These are phyloP conservation scores for Drosophila recens DNA, from an alignment of 2,888 invertebrate species.

Conservation along the genomic window DNA sequence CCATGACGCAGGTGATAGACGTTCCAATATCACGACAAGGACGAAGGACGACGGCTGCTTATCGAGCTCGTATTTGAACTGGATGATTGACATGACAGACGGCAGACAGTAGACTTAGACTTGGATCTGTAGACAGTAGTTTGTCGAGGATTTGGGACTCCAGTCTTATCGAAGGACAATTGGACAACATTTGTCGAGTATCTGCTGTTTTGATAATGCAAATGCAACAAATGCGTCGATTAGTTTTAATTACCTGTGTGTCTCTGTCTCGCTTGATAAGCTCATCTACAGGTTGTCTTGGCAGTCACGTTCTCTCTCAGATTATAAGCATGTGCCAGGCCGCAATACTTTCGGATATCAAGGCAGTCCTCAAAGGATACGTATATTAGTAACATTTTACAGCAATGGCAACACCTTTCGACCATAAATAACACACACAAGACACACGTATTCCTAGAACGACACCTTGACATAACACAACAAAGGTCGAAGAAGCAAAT, in stretches of 20 bases:
- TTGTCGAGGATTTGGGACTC: slow-evolving; percentile 18
- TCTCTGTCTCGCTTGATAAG: slow-evolving; percentile 37
- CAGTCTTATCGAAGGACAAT: slow-evolving; percentile 7
- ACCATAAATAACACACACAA: slow-evolving; percentile 60
- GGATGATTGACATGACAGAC: slow-evolving; percentile 56
- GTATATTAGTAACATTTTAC: slow-evolving; percentile 35
- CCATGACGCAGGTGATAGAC: slow-evolving; percentile 73
- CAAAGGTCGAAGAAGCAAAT: slow-evolving; percentile 42
- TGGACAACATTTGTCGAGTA: slow-evolving; percentile 24
- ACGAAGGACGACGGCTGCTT: slow-evolving; percentile 60
- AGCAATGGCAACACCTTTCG: slow-evolving; percentile 64
- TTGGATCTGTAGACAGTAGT: slow-evolving; percentile 36
- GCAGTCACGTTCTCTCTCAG: slow-evolving; percentile 30
- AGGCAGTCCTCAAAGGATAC: slow-evolving; percentile 4
- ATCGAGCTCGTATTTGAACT: slow-evolving; percentile 63
- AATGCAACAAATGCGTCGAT: slow-evolving; percentile 33
- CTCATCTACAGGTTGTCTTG: slow-evolving; percentile 33
- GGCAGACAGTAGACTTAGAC: slow-evolving; percentile 14
- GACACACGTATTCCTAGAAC: slow-evolving; percentile 57
- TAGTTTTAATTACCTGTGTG: slow-evolving; percentile 43
- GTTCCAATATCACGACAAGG: slow-evolving; percentile 27
- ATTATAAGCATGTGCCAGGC: slow-evolving; percentile 18
- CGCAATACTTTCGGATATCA: slow-evolving; percentile 1
- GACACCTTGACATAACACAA: slow-evolving; percentile 40
- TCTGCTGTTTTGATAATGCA: slow-evolving; percentile 37